Evolutionary conservation across 2,888 invertebrate species (phyloP).

Genomic region (Leptopilina drosophilae): DNA sequence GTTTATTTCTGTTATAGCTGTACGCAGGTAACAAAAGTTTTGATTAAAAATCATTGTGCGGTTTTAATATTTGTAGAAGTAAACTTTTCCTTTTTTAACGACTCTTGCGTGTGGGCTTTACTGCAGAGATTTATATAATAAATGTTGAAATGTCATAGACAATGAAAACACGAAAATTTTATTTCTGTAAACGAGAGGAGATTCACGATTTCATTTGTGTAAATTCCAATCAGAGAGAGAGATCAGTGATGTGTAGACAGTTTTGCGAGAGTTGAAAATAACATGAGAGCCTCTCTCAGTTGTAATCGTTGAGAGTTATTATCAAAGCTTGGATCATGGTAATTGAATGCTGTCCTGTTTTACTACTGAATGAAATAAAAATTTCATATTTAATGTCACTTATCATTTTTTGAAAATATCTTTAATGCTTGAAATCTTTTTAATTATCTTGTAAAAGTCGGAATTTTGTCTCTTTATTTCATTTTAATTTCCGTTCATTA

Average conservation of each 20-base stretch:
- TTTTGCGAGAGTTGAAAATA: neutral
- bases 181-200: neutral
- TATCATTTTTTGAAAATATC: neutral
- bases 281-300: neutral
- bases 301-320: neutral
- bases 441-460: neutral
- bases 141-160: constrained; percentile 1
- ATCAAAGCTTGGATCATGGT: neutral
- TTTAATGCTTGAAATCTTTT: neutral
- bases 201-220: neutral
- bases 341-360: neutral
- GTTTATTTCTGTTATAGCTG: too few relatives aligned
- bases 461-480: neutral
- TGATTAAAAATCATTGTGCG: neutral
- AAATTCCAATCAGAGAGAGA: neutral
- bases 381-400: neutral
- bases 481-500: too few relatives aligned
- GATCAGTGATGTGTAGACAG: neutral
- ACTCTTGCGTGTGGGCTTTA: neutral
- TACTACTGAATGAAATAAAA: neutral
- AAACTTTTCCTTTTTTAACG: neutral
- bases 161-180: neutral
- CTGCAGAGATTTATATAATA: neutral
- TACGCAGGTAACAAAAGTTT: neutral
- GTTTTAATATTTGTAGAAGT: neutral